Evolutionary conservation across 2,888 invertebrate species (phyloP), one percentile per base, ranked within the genome.

Genomic region (Pogonocherus hispidulus): DNA sequence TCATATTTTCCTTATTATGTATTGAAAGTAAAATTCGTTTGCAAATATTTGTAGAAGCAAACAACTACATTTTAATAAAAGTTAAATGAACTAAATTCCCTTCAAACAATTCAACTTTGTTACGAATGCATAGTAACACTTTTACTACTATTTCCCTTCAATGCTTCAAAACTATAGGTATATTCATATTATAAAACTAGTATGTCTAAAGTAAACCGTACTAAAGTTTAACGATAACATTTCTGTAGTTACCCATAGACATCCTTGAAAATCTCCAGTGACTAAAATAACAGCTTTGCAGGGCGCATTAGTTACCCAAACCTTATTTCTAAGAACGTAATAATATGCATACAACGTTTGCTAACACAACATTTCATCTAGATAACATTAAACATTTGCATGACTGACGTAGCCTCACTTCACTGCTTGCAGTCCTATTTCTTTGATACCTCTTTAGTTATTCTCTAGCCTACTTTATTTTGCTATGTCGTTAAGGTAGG

Each of bases 371-470:
- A 59, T 47, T 59, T 59, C 59, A 59, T 32, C 46, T 47, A 59
- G 47, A 46, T 59, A 59, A 59, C 59, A 59, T 8, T 14, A 18
- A 55, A 59, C 67, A 72, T 74, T 70, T 73, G 73, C 71, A 73
- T 72, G 71, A 65, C 68, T 73, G 69, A 75, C 59, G 18, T 52
- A 22, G 63, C 57, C 49, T 55, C 49, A 3, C 37, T 72, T 56
- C 60, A 37, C 63, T 23, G 27, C 49, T 59, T 59, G 57, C n/a
- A n/a, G n/a, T n/a, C n/a, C n/a, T 37, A 23, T 74, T 68, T 69
- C 70, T 72, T 72, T 72, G 74, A 72, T 56, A 64, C 67, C 69
- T 69, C 70, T 69, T 72, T 55, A 69, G 27, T 19, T 59, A 59
- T 71, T 69, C 69, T 60, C 52, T 54, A 55, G 49, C 63, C 60